Base-by-base conservation (phyloP, 2,888 invertebrate species). In the Amblyteles armatorius region DNA sequence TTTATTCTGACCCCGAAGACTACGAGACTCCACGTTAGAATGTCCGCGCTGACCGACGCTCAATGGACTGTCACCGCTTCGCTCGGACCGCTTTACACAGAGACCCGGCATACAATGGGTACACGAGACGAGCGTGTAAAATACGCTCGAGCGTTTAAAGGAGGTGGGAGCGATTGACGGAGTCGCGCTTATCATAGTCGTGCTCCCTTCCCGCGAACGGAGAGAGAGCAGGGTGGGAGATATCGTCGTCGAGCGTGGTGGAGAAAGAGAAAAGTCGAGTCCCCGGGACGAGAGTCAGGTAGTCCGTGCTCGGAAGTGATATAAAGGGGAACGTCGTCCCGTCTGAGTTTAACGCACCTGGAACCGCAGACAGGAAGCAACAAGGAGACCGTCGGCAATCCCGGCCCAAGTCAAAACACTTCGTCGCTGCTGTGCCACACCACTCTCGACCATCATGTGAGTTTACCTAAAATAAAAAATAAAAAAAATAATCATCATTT, bases 401-500 rank as follows among this genome's bases (percentile, higher is more conserved):
- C 86, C 84, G 86, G 86, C 87, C 76, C 86, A 87, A 83, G 67
- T 76, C 77, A 29, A 72, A 88, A 63, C 63, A 63, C 86, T 85
- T 85, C 79, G 84, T 86, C 90, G 89, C 88, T 90, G 88, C 88
- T 91, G 84, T 74, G 90, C 93, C 93, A 92, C 93, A 92, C 92
- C 92, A 91, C 90, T 87, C 86, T 89, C 85, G 86, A 92, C 87
- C 92, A 92, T 91, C 92, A 93, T 93, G 93, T 93, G 82, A 93
- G 93, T 92, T 81, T 26, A n/a, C 74, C n/a, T 26, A 29, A 57
- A 67, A 55, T 44, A 33, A 40, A 55, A 71, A 22, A 63, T 73
- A 77, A 65, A 72, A 19, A n/a, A 57, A 72, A 19, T 13, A 57
- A 52, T 22, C 22, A 67, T 50, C 29, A 36, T 33, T 19, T 48